Evolutionary conservation across 1,140 invertebrate species (phyloP).

Genomic region (Ceratosolen solmsi): DNA sequence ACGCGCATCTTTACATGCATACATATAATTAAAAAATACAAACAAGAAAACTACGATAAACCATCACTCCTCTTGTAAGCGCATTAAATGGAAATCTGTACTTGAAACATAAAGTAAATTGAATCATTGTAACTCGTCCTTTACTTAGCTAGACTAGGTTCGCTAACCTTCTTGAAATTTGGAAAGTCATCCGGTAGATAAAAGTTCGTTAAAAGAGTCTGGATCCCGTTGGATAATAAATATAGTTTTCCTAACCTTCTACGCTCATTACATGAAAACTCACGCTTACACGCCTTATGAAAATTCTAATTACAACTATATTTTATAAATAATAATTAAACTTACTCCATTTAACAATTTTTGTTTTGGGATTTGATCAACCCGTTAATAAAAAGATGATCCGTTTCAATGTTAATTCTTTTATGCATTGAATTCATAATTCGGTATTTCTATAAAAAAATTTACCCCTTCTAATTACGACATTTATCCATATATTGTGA

Average conservation of each 20-base stretch:
- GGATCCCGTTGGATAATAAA: slow-evolving; percentile 56
- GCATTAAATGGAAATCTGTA: slow-evolving; percentile 40
- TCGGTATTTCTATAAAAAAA: too few relatives aligned
- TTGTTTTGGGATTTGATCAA: too few relatives aligned
- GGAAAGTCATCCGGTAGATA: slow-evolving; percentile 39
- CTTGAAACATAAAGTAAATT: slow-evolving; percentile 49
- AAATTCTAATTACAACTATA: not conserved
- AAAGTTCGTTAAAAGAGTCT: slow-evolving; percentile 60
- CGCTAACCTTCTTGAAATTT: slow-evolving; percentile 2
- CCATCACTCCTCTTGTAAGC: slow-evolving; percentile 24
- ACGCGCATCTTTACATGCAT: not conserved
- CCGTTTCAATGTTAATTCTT: too few relatives aligned
- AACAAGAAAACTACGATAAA: slow-evolving; percentile 4
- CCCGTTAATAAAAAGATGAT: too few relatives aligned
- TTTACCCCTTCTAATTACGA: too few relatives aligned
- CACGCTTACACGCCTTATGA: not conserved
- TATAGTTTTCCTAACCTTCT: slow-evolving; percentile 45
- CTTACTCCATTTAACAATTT: not conserved
- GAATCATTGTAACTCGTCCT: slow-evolving; percentile 28
- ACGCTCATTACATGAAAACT: slow-evolving; percentile 20
- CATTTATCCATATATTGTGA: too few relatives aligned
- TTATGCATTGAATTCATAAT: too few relatives aligned
- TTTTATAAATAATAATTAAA: slow-evolving; percentile 5
- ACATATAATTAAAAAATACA: slow-evolving; percentile 12
- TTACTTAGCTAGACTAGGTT: not conserved